Percentiles rank a stretch among this genome's conserved stretches.
phyloP scores from a whole-genome alignment of 92 coral and sea anemone species.

The Epizoanthus scotinus region DNA sequence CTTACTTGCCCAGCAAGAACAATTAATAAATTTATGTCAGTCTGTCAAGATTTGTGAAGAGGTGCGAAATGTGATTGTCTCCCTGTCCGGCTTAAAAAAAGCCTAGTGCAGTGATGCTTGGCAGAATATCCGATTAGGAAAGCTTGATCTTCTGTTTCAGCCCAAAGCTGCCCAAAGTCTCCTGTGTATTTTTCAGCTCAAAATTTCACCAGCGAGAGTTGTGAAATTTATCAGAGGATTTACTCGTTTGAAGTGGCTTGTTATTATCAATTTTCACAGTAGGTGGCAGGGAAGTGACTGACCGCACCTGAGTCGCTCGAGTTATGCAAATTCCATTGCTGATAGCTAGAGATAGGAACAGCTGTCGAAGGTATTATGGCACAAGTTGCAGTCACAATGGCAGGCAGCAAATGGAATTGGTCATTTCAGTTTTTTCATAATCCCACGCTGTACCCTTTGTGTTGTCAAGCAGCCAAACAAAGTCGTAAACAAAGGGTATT shows the following conservation, averaged over 20 bases:
- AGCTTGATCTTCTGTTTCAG: not conserved
- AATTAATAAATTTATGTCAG: constrained; percentile 54
- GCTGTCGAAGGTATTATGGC: constrained; percentile 24
- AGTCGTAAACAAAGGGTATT: constrained; percentile 5
- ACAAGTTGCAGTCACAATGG: constrained; percentile 21
- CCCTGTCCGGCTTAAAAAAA: constrained; percentile 16
- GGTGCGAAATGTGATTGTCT: constrained; percentile 38
- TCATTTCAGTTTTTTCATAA: constrained; percentile 12
- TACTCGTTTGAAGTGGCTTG: constrained; percentile 9
- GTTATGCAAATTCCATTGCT: constrained; percentile 27
- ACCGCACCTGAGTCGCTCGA: not conserved
- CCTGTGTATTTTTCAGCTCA: constrained; percentile 5
- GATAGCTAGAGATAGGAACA: constrained; percentile 10
- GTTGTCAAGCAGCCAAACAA: not conserved
- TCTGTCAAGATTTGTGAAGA: constrained; percentile 50
- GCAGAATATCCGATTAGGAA: constrained; percentile 14
- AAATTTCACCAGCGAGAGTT: not conserved
- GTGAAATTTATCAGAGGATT: constrained; percentile 35
- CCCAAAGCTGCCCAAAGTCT: not conserved
- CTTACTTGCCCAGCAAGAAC: constrained; percentile 55
- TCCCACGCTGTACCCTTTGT: constrained; percentile 5
- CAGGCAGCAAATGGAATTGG: constrained; percentile 14
- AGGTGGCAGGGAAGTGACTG: not conserved
- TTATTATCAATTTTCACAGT: constrained; percentile 14
- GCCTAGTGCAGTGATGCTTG: not conserved